Conservation (phyloP, 2,113 vertebrate genomes). For the Rhabdornis inornatus region DNA sequence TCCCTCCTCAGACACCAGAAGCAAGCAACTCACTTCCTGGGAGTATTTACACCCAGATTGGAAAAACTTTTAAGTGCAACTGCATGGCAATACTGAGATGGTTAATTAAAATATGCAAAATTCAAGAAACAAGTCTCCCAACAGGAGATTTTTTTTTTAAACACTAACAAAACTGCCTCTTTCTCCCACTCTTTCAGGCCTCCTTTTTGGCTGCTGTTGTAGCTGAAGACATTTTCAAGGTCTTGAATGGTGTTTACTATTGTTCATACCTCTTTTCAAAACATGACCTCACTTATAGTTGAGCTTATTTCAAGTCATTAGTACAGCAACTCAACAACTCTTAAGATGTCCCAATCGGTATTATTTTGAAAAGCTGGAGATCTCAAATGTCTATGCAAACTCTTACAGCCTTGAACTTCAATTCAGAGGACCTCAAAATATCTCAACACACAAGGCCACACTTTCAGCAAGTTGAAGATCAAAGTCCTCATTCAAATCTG, state of each 20-base stretch:
- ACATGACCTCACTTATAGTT: conserved; percentile 50
- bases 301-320: conserved; percentile 63
- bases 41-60: not conserved
- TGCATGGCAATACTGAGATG: not conserved
- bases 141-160: not conserved
- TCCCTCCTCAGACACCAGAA: not conserved
- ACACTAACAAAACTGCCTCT: not conserved
- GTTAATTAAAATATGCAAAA: conserved; percentile 27
- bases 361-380: conserved; percentile 49
- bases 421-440: conserved; percentile 41
- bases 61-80: not conserved
- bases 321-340: conserved; percentile 57
- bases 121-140: not conserved
- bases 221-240: conserved; percentile 41
- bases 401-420: conserved; percentile 13
- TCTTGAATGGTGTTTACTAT: conserved; percentile 42
- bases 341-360: conserved; percentile 30
- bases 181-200: not conserved
- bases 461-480: conserved; percentile 42
- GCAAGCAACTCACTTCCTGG: not conserved
- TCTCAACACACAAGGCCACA: not conserved
- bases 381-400: conserved; percentile 22
- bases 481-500: conserved; percentile 29
- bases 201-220: conserved; percentile 18
- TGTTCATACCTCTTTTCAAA: conserved; percentile 52